Base-by-base conservation (phyloP, 2,797 vertebrate genomes). In the Halcyon chelicuti region DNA sequence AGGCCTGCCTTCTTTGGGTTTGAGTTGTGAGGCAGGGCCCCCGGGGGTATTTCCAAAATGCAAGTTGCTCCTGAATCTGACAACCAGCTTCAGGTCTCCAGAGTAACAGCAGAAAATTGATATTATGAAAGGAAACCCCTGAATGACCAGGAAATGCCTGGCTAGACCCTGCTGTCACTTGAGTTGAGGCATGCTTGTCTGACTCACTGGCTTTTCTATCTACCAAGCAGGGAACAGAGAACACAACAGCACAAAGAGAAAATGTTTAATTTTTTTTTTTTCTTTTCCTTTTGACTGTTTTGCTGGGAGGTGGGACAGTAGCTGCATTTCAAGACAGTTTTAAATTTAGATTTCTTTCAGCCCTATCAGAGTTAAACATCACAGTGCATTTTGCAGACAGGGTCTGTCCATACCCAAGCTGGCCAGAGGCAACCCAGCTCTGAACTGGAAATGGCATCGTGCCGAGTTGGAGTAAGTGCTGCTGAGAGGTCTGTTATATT, bases 91-190 rank as follows among this genome's bases (percentile, higher is more conserved):
- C 78, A 77, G 29, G 42, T 84, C 88, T 92, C 90, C 67, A 71
- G 88, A 83, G 81, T 37, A 80, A 44, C 55, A 61, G 91, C 0
- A 88, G 73, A 96, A 94, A 94, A 94, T 54, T 52, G 72, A 55
- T 95, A 67, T 83, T 88, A 28, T 66, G 55, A 90, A 96, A 95
- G n/a, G 62, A 95, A 86, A 65, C 66, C 62, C 82, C 78, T 77
- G 93, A 93, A 73, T 75, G 93, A 68, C 92, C 89, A 95, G 88
- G 88, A 96, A 96, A 94, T 93, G 88, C 88, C 86, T 94, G 91
- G 71, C 88, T 84, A 88, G 96, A 93, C 70, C 92, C 39, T 86
- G 73, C 75, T 94, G 85, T 91, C 91, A 72, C 85, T 93, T 47
- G 75, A 77, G 74, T 79, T 94, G 89, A 86, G 54, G 65, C 78